Conservation (phyloP, 2,797 vertebrate species). For the Fistularia tabacaria region DNA sequence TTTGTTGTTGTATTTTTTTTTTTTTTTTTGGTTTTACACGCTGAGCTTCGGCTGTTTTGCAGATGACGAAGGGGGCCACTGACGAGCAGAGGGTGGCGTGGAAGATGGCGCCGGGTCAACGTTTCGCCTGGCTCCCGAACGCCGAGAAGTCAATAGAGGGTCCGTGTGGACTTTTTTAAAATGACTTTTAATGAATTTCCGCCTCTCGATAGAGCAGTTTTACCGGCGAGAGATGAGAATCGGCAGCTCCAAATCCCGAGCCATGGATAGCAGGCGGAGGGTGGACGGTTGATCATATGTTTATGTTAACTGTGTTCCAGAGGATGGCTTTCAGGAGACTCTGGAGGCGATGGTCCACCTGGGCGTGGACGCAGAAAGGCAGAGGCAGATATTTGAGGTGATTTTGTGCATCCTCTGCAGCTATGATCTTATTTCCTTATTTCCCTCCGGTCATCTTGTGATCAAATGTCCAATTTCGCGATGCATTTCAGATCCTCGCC, state of each 20-base stretch:
- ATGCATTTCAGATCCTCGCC: constrained; percentile 79
- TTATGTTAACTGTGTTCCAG: constrained; percentile 67
- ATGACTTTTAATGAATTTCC: background rate
- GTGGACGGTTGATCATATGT: no score
- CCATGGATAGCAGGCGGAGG: no score
- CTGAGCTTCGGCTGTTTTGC: constrained; percentile 13
- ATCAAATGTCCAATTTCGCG: background rate
- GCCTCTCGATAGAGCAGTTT: background rate
- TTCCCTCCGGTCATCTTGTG: background rate
- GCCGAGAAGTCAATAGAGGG: constrained; percentile 83
- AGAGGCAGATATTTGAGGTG: constrained; percentile 89
- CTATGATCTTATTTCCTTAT: background rate
- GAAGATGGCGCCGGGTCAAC: constrained; percentile 75
- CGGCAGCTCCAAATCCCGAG: no score
- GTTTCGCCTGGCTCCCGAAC: constrained; percentile 89
- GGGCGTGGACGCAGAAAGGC: constrained; percentile 78
- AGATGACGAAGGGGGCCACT: constrained; percentile 91
- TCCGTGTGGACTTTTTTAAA: constrained; percentile 30
- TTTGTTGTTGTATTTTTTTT: background rate
- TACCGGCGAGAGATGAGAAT: background rate
- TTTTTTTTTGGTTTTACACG: background rate
- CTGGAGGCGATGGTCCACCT: constrained; percentile 87
- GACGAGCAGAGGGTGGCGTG: constrained; percentile 84
- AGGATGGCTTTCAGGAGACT: constrained; percentile 88
- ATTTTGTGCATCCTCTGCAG: constrained; percentile 31